A percentile compares a stretch with the other conserved stretches of the same genome.
These are phyloP conservation scores for Chaetogeoica ovagalla DNA, from an alignment of 2,888 invertebrate genomes.

Conservation along the genomic window DNA sequence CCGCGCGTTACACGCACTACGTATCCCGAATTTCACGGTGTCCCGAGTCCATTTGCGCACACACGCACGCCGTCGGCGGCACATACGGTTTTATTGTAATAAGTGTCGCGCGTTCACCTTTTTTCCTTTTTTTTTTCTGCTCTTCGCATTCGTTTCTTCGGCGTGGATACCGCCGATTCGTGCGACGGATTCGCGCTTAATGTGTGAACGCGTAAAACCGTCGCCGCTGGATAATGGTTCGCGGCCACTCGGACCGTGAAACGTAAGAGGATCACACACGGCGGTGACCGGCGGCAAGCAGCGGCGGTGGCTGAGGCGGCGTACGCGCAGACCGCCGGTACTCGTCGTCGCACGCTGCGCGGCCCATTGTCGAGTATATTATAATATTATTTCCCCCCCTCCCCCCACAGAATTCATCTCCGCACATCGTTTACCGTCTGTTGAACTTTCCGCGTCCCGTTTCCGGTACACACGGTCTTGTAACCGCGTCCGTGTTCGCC, in stretches of 20 bases:
- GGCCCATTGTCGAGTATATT: too few species aligned
- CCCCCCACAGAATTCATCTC: too few species aligned
- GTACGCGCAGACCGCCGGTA: too few species aligned
- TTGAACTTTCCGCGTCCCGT: too few species aligned
- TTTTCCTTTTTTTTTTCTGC: not conserved
- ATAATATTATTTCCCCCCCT: too few species aligned
- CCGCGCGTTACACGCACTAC: not conserved
- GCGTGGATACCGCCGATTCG: not conserved
- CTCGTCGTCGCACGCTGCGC: too few species aligned
- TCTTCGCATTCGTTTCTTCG: not conserved
- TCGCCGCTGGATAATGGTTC: conserved; percentile 7
- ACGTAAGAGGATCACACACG: conserved; percentile 46
- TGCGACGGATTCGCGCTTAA: conserved; percentile 27
- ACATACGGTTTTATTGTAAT: too few species aligned
- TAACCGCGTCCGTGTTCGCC: too few species aligned
- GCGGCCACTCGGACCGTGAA: conserved; percentile 43
- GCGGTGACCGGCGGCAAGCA: not conserved
- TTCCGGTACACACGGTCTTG: too few species aligned
- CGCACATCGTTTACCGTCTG: too few species aligned
- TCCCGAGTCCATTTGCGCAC: conserved; percentile 43
- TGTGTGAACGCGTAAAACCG: conserved; percentile 42
- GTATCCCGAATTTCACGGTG: conserved; percentile 46
- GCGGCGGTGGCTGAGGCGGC: too few species aligned
- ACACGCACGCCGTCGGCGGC: not conserved
- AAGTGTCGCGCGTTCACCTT: conserved; percentile 19